These are phyloP conservation scores for Gallinago stenura DNA, from an alignment of 2,797 vertebrate species.

Conservation along the genomic window DNA sequence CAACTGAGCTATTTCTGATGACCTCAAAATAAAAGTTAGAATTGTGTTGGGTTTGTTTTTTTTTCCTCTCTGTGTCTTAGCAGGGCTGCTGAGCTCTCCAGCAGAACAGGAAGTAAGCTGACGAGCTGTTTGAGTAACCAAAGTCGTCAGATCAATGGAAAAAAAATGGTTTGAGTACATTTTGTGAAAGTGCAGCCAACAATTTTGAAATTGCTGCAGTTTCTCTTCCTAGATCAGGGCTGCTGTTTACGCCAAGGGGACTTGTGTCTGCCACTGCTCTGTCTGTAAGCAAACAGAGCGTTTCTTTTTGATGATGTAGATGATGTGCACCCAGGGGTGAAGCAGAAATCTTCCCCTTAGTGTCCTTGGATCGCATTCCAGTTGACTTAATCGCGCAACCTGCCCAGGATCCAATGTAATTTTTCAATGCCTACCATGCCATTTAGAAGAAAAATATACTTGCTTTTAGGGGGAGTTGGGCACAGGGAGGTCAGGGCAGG, in stretches of 20 bases:
- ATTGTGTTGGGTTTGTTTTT: background rate
- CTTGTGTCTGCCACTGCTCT: background rate
- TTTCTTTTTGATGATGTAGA: background rate
- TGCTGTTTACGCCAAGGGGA: background rate
- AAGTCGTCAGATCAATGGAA: slow-evolving; percentile 50
- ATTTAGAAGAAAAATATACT: background rate
- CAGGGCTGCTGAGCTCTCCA: slow-evolving; percentile 25
- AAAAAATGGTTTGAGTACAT: slow-evolving; percentile 60
- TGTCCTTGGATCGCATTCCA: background rate
- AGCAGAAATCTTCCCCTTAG: background rate
- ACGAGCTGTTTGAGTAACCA: slow-evolving; percentile 59
- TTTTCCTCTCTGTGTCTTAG: background rate
- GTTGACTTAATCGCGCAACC: background rate
- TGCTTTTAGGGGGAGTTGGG: background rate
- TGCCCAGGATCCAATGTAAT: background rate
- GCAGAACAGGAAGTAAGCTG: slow-evolving; percentile 70
- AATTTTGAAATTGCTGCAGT: slow-evolving; percentile 54
- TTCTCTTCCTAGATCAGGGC: slow-evolving; percentile 31
- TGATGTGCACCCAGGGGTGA: background rate
- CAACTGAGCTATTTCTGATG: slow-evolving; percentile 37
- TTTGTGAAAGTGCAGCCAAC: slow-evolving; percentile 56
- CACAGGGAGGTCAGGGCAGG: background rate
- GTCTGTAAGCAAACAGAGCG: background rate
- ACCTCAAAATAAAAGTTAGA: slow-evolving; percentile 15
- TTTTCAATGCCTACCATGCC: background rate